Evolutionary conservation across 2,113 vertebrate genomes (phyloP).

Genomic region (Megalops atlanticus): DNA sequence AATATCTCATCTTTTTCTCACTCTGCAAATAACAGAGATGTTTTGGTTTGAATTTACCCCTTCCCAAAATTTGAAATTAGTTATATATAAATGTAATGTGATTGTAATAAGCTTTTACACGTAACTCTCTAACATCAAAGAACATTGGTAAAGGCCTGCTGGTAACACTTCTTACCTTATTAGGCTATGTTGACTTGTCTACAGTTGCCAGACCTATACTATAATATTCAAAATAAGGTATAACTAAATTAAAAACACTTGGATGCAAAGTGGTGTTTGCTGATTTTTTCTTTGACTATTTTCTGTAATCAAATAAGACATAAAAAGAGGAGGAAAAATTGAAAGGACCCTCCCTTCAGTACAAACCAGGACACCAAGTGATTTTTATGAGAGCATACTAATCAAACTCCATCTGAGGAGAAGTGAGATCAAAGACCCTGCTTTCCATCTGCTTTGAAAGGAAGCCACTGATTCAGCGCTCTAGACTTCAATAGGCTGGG

Average conservation of each 20-base stretch:
- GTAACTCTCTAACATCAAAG: neutral
- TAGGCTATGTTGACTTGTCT: slow-evolving; percentile 17
- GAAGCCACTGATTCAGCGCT: slow-evolving; percentile 46
- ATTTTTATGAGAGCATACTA: slow-evolving; percentile 42
- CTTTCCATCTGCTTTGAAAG: slow-evolving; percentile 43
- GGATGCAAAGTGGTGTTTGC: slow-evolving; percentile 64
- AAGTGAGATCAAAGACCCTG: slow-evolving; percentile 50
- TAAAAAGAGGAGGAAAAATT: slow-evolving; percentile 19
- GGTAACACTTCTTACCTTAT: neutral
- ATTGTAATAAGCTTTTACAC: neutral
- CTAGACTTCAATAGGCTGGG: slow-evolving; percentile 39
- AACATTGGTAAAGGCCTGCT: neutral
- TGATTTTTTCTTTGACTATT: slow-evolving; percentile 59
- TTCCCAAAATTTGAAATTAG: neutral
- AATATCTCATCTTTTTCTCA: neutral
- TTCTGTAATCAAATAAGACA: slow-evolving; percentile 22
- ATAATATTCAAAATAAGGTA: slow-evolving; percentile 64
- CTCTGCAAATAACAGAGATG: no score
- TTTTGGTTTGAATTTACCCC: neutral
- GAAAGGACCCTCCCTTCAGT: neutral
- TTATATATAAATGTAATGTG: neutral
- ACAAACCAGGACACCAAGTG: slow-evolving; percentile 15
- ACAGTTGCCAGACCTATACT: slow-evolving; percentile 48
- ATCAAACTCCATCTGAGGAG: slow-evolving; percentile 57
- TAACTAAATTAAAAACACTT: slow-evolving; percentile 67